Evolutionary conservation across 1,140 invertebrate species (phyloP).

Genomic region (Pteromalus puparum): DNA sequence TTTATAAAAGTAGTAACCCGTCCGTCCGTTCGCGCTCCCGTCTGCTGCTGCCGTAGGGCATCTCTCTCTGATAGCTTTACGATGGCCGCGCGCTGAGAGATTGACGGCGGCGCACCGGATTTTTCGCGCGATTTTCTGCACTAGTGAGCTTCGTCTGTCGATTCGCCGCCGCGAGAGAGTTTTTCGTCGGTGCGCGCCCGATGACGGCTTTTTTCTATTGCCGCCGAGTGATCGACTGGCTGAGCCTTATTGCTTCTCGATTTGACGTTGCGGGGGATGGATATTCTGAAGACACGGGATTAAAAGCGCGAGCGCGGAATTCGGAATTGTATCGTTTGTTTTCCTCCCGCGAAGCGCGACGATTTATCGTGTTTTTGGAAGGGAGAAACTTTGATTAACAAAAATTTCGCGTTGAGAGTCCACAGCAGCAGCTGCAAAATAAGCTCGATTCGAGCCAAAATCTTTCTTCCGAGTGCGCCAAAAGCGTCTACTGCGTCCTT

Average conservation of each 20-base stretch:
- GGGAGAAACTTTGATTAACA: neutral
- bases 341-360: too few species aligned
- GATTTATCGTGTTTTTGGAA: neutral
- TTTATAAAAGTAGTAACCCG: slow-evolving; percentile 56
- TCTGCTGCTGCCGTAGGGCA: slow-evolving; percentile 9
- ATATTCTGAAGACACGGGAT: neutral
- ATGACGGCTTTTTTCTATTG: slow-evolving; percentile 38
- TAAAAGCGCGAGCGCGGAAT: too few species aligned
- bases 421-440: too few species aligned
- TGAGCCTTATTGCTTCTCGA: slow-evolving; percentile 44
- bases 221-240: slow-evolving; percentile 50
- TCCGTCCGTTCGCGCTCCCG: slow-evolving; percentile 24
- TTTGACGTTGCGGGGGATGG: slow-evolving; percentile 12
- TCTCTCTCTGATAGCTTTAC: slow-evolving; percentile 64
- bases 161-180: neutral
- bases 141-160: slow-evolving; percentile 22
- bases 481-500: too few species aligned
- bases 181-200: slow-evolving; percentile 42
- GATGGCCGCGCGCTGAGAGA: slow-evolving; percentile 66
- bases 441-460: too few species aligned
- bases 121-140: slow-evolving; percentile 61
- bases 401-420: too few species aligned
- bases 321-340: neutral
- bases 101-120: slow-evolving; percentile 66
- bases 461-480: too few species aligned